Conservation (phyloP, 2,113 vertebrate species). For the Microcebus tavaratra region DNA sequence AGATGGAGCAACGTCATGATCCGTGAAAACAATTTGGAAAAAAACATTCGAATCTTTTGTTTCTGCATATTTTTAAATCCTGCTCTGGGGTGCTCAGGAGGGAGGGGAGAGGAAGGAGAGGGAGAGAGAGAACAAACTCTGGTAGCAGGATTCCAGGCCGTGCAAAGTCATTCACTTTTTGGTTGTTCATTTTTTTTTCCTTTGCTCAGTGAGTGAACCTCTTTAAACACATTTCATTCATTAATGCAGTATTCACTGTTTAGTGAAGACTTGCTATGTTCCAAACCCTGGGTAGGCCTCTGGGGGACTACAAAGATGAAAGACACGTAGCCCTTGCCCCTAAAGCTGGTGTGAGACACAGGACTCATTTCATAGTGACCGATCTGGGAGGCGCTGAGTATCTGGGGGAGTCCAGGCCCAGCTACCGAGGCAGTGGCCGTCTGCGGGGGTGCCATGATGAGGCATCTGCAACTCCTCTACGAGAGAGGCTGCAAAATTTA, state of each 20-base stretch:
- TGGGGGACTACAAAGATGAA: neutral
- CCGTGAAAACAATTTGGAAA: neutral
- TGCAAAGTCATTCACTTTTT: neutral
- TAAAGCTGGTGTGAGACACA: neutral
- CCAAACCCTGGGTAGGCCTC: neutral
- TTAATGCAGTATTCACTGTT: neutral
- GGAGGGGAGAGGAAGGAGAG: neutral
- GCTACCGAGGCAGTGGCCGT: neutral
- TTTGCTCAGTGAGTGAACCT: neutral
- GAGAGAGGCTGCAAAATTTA: neutral
- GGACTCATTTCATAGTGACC: neutral
- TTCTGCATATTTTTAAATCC: neutral
- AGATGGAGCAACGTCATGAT: neutral
- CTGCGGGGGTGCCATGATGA: rapidly evolving
- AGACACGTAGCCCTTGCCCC: neutral
- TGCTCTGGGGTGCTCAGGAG: neutral
- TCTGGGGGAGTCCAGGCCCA: neutral
- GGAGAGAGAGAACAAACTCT: neutral
- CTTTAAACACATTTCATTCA: neutral
- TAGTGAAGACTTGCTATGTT: neutral
- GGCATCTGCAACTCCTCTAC: neutral
- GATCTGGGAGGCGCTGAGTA: neutral
- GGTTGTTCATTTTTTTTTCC: neutral
- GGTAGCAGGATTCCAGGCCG: neutral
- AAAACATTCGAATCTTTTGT: neutral